These are phyloP conservation scores for Liposcelis brunnea DNA, from an alignment of 2,888 invertebrate species.

Conservation along the genomic window DNA sequence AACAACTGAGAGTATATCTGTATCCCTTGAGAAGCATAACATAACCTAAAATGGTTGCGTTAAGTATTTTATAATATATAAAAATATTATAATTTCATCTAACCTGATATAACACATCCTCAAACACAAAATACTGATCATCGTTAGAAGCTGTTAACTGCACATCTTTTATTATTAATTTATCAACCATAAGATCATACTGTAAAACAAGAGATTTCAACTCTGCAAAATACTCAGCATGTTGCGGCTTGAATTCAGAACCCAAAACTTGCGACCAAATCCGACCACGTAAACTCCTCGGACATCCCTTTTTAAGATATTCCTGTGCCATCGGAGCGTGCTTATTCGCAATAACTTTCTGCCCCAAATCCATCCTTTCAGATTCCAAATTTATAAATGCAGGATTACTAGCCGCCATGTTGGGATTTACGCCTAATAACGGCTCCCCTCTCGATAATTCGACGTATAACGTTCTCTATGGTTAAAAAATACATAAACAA, in stretches of 20 bases:
- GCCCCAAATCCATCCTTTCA: slow-evolving; percentile 56
- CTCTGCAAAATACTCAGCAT: slow-evolving; percentile 55
- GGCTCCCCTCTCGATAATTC: slow-evolving; percentile 63
- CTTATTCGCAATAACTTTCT: slow-evolving; percentile 53
- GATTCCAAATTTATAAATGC: slow-evolving; percentile 40
- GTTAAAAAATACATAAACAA: background rate
- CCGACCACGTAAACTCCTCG: slow-evolving; percentile 55
- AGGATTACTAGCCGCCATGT: slow-evolving; percentile 36
- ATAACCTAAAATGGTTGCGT: slow-evolving; percentile 50
- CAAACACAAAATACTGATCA: slow-evolving; percentile 95
- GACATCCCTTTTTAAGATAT: slow-evolving; percentile 71
- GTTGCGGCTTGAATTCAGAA: slow-evolving; percentile 53
- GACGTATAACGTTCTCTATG: slow-evolving; percentile 46
- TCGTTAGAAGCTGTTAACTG: slow-evolving; percentile 92
- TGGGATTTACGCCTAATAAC: slow-evolving; percentile 52
- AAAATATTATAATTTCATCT: slow-evolving; percentile 6
- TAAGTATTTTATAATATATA: no score
- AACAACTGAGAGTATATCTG: slow-evolving; percentile 56
- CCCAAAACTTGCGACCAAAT: slow-evolving; percentile 81
- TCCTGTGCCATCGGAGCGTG: slow-evolving; percentile 83
- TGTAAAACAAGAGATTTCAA: slow-evolving; percentile 67
- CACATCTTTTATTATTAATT: slow-evolving; percentile 87
- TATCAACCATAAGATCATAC: slow-evolving; percentile 84
- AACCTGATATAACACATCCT: slow-evolving; percentile 86
- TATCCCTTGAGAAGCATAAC: slow-evolving; percentile 82